Evolutionary conservation across 2,113 vertebrate species (phyloP).

Genomic region (Gallinago media): DNA sequence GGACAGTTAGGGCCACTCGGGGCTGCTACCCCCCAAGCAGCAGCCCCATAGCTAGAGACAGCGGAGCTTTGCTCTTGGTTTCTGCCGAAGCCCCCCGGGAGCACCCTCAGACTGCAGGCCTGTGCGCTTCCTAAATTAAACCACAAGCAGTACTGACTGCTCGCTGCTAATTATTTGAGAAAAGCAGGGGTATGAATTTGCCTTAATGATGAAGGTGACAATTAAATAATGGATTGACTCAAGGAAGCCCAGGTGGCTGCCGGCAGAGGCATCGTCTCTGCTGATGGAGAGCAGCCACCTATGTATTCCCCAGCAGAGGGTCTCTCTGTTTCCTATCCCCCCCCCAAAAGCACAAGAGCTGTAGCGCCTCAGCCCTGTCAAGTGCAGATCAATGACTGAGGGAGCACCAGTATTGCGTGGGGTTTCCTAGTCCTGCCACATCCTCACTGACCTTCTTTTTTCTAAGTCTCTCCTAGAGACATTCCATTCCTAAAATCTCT

Average conservation of each 20-base stretch:
- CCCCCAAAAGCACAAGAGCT: accelerated
- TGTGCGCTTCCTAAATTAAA: background rate
- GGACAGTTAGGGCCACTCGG: background rate
- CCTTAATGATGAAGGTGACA: background rate
- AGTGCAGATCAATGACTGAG: accelerated
- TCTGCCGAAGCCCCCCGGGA: background rate
- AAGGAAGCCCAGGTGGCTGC: background rate
- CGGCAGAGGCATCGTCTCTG: background rate
- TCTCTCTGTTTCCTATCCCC: accelerated
- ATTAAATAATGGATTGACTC: background rate
- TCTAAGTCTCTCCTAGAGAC: accelerated
- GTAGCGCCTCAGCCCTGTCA: too few species aligned
- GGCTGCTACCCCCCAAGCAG: background rate
- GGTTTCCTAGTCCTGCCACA: background rate
- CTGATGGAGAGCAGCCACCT: background rate
- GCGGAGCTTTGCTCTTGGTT: background rate
- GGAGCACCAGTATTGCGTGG: accelerated
- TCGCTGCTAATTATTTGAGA: background rate
- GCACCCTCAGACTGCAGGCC: accelerated
- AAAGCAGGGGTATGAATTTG: background rate
- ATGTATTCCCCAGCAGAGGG: background rate
- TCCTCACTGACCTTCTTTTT: background rate
- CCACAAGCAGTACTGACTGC: too few species aligned
- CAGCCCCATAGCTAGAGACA: background rate
- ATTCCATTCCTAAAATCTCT: background rate